Evolutionary conservation across 2,888 invertebrate genomes (phyloP).

Genomic region (Scaeva pyrastri): DNA sequence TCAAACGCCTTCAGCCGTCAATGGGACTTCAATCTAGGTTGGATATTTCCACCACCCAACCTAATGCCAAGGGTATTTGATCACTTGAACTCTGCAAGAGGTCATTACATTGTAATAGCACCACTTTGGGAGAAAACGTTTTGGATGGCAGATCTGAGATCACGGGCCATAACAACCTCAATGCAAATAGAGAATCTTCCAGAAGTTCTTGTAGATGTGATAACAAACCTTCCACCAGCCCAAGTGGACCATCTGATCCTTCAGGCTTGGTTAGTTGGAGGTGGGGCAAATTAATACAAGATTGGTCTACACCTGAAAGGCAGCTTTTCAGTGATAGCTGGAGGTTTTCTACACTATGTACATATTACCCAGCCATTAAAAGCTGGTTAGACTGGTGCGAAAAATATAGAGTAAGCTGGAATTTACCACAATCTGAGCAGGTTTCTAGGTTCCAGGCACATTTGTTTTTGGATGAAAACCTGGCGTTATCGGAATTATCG

Average conservation of each 20-base stretch:
- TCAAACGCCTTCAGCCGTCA: conserved; percentile 52
- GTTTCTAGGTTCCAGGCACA: conserved; percentile 40
- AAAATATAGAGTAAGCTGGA: conserved; percentile 13
- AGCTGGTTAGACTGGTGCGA: conserved; percentile 31
- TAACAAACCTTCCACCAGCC: conserved; percentile 15
- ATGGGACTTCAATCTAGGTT: conserved; percentile 7
- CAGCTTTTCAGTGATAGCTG: conserved; percentile 47
- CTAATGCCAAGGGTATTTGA: conserved; percentile 45
- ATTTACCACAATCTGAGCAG: conserved; percentile 17
- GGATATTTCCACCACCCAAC: conserved; percentile 58
- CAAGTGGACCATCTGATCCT: conserved; percentile 39
- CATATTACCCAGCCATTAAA: conserved; percentile 45
- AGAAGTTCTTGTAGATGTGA: conserved; percentile 35
- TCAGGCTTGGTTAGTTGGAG: conserved; percentile 55
- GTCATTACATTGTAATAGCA: conserved; percentile 47
- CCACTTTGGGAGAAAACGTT: conserved; percentile 50
- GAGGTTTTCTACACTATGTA: conserved; percentile 40
- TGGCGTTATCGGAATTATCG: conserved; percentile 21
- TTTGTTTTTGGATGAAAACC: conserved; percentile 39
- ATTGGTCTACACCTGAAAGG: conserved; percentile 37
- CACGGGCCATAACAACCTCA: conserved; percentile 28
- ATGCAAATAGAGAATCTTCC: conserved; percentile 23
- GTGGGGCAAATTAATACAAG: conserved; percentile 28
- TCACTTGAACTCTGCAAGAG: conserved; percentile 40
- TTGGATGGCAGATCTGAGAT: conserved; percentile 44